Conservation (phyloP, 2,797 vertebrate species). For the Spinibarbus caldwelli region DNA sequence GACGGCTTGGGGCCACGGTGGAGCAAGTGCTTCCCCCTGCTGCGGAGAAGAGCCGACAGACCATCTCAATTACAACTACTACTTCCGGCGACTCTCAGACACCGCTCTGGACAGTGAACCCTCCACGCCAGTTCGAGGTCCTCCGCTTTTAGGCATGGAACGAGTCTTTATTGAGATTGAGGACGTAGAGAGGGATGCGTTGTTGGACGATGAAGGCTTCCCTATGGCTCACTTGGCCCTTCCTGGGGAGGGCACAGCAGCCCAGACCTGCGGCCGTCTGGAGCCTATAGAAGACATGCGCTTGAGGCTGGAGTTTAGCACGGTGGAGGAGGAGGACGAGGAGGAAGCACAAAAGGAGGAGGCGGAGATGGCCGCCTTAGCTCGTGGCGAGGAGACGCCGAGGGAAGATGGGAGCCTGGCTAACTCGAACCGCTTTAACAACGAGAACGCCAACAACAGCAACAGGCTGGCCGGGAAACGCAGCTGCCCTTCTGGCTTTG, state of each 20-base stretch:
- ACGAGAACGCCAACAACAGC: constrained; percentile 93
- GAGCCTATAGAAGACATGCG: constrained; percentile 82
- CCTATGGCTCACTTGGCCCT: constrained; percentile 65
- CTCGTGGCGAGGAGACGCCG: constrained; percentile 68
- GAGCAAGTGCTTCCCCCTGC: constrained; percentile 67
- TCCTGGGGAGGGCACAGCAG: constrained; percentile 71
- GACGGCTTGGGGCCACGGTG: constrained; percentile 73
- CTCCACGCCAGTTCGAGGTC: constrained; percentile 79
- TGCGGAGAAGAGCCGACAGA: constrained; percentile 80
- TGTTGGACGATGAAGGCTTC: constrained; percentile 75
- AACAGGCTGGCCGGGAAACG: constrained; percentile 76
- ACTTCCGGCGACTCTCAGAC: constrained; percentile 89
- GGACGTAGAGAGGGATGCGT: constrained; percentile 84
- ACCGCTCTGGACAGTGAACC: constrained; percentile 85
- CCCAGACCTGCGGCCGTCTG: constrained; percentile 73
- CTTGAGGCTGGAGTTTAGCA: constrained; percentile 83
- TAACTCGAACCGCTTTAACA: constrained; percentile 77
- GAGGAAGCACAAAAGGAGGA: constrained; percentile 76
- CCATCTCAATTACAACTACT: constrained; percentile 80
- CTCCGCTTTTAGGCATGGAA: constrained; percentile 75
- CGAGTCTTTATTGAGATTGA: constrained; percentile 83
- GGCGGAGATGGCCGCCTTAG: constrained; percentile 78
- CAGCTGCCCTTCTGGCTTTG: constrained; percentile 83
- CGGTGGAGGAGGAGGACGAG: constrained; percentile 77
- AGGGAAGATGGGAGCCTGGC: constrained; percentile 70